phyloP scores from a whole-genome alignment of 2,113 vertebrate genomes.

The Circaetus cinerascens region DNA sequence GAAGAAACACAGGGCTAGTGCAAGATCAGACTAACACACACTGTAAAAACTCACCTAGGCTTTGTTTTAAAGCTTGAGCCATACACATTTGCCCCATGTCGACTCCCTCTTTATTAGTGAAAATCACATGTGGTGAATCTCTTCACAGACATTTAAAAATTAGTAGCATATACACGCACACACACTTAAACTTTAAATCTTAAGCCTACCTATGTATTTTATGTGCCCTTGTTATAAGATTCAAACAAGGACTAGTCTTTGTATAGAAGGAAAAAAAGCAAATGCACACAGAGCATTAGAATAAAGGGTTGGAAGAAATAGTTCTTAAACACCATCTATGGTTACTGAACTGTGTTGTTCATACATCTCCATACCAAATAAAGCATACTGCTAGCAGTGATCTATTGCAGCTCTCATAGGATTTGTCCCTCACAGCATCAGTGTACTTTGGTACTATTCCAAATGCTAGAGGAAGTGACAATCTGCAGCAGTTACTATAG shows the following conservation, averaged over 20 bases:
- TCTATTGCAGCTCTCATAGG: neutral
- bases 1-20: neutral
- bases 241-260: neutral
- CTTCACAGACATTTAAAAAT: neutral
- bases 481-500: slow-evolving; percentile 46
- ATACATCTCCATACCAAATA: neutral
- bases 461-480: neutral
- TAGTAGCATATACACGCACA: neutral
- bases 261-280: neutral
- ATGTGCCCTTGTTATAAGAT: neutral
- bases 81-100: neutral
- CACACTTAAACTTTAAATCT: neutral
- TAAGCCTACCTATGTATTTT: neutral
- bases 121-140: neutral
- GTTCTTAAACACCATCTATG: neutral
- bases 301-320: neutral
- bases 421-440: neutral
- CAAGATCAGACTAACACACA: neutral
- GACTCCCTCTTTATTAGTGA: neutral
- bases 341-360: neutral
- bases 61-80: neutral
- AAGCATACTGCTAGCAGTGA: neutral
- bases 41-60: neutral
- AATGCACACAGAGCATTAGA: neutral
- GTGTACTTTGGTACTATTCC: slow-evolving; percentile 29